phyloP scores from a whole-genome alignment of 2,888 invertebrate genomes.

The Acrobasis repandana region DNA sequence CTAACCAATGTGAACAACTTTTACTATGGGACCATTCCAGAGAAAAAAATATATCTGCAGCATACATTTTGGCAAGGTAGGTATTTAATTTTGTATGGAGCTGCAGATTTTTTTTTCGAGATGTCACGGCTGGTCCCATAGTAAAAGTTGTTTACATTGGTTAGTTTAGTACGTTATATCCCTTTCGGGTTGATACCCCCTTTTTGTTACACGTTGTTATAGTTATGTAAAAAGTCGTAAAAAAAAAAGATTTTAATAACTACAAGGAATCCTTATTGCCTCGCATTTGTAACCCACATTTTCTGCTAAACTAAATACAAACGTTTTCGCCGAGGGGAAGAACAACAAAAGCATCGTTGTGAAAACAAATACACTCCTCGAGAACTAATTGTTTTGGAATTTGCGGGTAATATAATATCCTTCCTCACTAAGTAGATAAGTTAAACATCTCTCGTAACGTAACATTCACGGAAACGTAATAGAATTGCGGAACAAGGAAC shows the following conservation, averaged over 20 bases:
- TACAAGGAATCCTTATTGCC: not conserved
- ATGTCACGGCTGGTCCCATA: too few relatives aligned
- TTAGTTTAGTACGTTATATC: too few relatives aligned
- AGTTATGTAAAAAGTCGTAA: not conserved
- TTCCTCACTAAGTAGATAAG: not conserved
- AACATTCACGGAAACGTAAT: not conserved
- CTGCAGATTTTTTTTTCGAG: too few relatives aligned
- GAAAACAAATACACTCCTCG: not conserved
- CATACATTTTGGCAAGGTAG: too few relatives aligned
- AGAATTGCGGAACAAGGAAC: not conserved
- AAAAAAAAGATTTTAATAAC: not conserved
- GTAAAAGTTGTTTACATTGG: too few relatives aligned
- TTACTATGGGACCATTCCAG: too few relatives aligned
- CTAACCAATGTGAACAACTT: too few relatives aligned
- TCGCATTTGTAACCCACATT: not conserved
- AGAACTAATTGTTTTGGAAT: not conserved
- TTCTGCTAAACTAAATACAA: not conserved
- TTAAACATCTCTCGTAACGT: not conserved
- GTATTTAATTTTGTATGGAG: too few relatives aligned
- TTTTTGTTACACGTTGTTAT: too few relatives aligned
- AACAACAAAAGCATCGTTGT: not conserved
- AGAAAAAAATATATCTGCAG: too few relatives aligned
- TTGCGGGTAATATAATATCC: not conserved
- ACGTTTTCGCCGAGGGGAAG: not conserved
- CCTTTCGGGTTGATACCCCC: too few relatives aligned